A percentile compares a stretch with the other conserved stretches of the same genome.
phyloP scores from a whole-genome alignment of 2,113 vertebrate genomes.

The Craseonycteris thonglongyai region DNA sequence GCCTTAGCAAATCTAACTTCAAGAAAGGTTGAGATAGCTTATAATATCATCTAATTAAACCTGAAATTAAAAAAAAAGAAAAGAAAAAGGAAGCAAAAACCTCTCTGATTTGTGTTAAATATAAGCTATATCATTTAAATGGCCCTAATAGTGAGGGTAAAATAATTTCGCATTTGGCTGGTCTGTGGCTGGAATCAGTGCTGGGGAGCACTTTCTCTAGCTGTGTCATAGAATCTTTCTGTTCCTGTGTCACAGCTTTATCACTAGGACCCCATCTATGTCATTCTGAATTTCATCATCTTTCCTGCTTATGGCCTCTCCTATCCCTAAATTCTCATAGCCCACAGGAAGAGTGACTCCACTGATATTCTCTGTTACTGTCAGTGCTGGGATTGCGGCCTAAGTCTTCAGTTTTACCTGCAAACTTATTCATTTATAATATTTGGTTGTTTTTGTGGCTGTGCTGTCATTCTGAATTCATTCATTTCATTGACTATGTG shows the following conservation, averaged over 20 bases:
- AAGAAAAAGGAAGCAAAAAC: not conserved
- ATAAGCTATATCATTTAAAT: not conserved
- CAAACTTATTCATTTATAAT: not conserved
- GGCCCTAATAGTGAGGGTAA: not conserved
- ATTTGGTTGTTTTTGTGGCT: constrained; percentile 1
- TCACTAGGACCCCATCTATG: not conserved
- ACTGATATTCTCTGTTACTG: not conserved
- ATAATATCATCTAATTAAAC: not conserved
- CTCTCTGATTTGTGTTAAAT: not conserved
- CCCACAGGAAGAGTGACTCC: not conserved
- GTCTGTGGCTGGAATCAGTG: not conserved
- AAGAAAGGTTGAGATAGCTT: not conserved
- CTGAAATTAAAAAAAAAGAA: not conserved
- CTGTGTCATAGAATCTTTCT: not conserved
- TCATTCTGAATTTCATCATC: not conserved
- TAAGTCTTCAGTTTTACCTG: not conserved
- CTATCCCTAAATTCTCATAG: not conserved
- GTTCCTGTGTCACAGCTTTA: not conserved
- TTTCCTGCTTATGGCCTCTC: not conserved
- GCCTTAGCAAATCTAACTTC: not conserved
- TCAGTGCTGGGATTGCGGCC: not conserved
- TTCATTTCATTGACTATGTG: not conserved
- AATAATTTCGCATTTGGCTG: not conserved
- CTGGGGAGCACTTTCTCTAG: not conserved
- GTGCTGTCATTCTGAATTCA: constrained; percentile 22